Percentiles rank a stretch among this genome's conserved stretches.
These are phyloP conservation scores for Empidonax traillii DNA, from an alignment of 2,113 vertebrate genomes.

Conservation along the genomic window DNA sequence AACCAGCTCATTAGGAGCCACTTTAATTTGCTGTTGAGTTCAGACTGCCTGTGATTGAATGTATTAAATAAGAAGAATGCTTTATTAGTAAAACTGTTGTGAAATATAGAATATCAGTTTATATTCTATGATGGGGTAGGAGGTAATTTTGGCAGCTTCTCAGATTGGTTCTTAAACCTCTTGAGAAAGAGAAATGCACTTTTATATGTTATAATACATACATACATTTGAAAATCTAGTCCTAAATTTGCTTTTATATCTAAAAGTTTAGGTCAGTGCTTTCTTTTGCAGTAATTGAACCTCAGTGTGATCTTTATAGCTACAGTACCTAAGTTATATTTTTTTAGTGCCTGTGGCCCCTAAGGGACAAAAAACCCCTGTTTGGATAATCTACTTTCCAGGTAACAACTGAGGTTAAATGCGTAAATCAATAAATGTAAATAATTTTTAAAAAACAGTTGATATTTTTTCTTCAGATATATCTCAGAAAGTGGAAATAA, in stretches of 20 bases:
- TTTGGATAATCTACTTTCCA: background rate
- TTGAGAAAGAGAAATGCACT: background rate
- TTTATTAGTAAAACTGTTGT: conserved; percentile 15
- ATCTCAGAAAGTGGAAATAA: background rate
- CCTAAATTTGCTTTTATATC: background rate
- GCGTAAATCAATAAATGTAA: too few relatives aligned
- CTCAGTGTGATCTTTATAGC: background rate
- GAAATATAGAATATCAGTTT: conserved; percentile 13
- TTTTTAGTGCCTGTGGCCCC: background rate
- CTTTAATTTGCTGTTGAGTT: background rate
- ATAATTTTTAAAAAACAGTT: background rate
- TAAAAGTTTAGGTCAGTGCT: background rate
- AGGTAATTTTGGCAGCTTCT: background rate
- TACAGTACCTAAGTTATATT: background rate
- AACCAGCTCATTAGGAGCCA: background rate
- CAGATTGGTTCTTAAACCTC: background rate
- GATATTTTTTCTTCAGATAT: background rate
- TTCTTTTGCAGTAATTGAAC: background rate
- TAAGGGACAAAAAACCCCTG: background rate
- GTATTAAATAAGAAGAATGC: conserved; percentile 4
- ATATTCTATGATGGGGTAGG: background rate
- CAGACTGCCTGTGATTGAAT: conserved; percentile 9
- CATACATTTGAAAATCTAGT: background rate
- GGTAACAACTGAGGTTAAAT: background rate
- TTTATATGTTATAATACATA: background rate